These are phyloP conservation scores for Intellagama lesueurii DNA, from an alignment of 2,797 vertebrate species.

Conservation along the genomic window DNA sequence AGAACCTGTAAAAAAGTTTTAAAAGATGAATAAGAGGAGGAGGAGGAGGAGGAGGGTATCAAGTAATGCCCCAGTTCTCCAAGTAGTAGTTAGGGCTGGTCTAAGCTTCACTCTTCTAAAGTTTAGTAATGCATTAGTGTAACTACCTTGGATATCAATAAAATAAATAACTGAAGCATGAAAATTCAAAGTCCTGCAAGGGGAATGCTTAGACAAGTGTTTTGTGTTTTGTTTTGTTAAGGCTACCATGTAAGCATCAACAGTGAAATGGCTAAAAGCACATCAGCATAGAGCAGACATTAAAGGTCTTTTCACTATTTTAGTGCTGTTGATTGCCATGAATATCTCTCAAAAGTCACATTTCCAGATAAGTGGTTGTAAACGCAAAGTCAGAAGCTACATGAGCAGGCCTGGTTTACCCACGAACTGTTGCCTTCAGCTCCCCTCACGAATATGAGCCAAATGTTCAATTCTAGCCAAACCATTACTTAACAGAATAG, in stretches of 20 bases:
- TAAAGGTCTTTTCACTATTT: neutral
- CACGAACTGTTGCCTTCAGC: too few relatives aligned
- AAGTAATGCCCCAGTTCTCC: neutral
- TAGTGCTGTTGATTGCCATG: neutral
- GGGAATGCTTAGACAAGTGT: neutral
- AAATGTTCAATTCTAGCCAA: too few relatives aligned
- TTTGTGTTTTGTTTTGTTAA: neutral
- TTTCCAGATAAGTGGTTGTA: neutral
- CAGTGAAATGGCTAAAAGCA: neutral
- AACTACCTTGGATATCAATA: neutral
- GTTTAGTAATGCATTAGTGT: neutral
- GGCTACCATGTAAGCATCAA: neutral
- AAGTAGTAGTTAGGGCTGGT: neutral
- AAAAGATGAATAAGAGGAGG: neutral
- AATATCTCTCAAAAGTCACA: neutral
- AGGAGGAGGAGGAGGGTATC: neutral
- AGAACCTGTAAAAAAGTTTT: constrained; percentile 28
- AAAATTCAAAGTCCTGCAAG: neutral
- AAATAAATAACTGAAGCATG: neutral
- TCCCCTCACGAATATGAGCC: too few relatives aligned
- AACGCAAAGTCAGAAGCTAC: neutral
- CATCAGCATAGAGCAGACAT: neutral
- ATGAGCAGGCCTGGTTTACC: too few relatives aligned
- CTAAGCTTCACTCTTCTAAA: neutral
- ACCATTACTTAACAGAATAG: too few relatives aligned